phyloP scores from a whole-genome alignment of 1,140 invertebrate species.

The Trachymyrmex septentrionalis region DNA sequence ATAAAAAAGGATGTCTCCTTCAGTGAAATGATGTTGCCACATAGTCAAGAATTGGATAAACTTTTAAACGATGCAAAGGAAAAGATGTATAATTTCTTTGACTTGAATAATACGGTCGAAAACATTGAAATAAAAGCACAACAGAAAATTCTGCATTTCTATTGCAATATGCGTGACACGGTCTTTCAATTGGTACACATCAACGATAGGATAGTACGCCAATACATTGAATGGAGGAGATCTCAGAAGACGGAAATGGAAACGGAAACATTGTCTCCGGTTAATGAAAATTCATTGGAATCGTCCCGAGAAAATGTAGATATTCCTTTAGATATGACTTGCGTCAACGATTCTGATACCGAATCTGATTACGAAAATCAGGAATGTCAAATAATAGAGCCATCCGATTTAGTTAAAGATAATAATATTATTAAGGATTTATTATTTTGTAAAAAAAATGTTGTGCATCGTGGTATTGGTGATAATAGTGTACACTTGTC shows the following conservation, averaged over 20 bases:
- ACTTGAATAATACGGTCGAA: background rate
- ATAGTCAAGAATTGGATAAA: constrained; percentile 53
- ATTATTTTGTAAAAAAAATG: constrained; percentile 70
- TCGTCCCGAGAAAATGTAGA: constrained; percentile 35
- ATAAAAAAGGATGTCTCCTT: background rate
- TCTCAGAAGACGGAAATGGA: background rate
- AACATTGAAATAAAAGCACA: background rate
- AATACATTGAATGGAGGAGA: constrained; percentile 74
- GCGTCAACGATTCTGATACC: constrained; percentile 77
- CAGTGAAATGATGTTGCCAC: constrained; percentile 44
- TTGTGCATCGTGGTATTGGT: constrained; percentile 70
- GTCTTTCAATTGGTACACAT: constrained; percentile 74
- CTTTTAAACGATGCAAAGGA: constrained; percentile 21
- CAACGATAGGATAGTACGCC: constrained; percentile 77
- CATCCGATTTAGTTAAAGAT: constrained; percentile 53
- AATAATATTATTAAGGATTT: constrained; percentile 71
- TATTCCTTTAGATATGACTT: constrained; percentile 82
- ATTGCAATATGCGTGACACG: constrained; percentile 73
- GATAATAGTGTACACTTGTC: constrained; percentile 32
- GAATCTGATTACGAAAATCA: constrained; percentile 60
- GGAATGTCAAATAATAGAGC: background rate
- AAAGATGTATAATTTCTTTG: constrained; percentile 42
- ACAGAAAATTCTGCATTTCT: constrained; percentile 61
- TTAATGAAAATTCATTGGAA: background rate
- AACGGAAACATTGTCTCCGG: background rate